Evolutionary conservation across 2,888 invertebrate species (phyloP), one percentile per base, ranked within the genome.

Genomic region (Clistopyga incitator): DNA sequence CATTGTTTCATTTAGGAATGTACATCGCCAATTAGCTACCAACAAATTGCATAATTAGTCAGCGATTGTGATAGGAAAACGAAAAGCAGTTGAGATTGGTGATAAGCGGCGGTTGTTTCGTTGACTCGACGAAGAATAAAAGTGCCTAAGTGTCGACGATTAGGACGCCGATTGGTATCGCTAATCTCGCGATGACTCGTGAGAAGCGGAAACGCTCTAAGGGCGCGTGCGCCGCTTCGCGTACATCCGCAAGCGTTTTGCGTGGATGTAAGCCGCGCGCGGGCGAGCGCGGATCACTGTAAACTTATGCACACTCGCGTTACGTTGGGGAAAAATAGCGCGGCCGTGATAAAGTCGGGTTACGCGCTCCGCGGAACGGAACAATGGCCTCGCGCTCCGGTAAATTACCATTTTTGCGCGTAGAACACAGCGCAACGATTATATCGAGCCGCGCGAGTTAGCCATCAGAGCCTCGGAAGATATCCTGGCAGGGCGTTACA

Each of bases 331-430:
- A 81, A 67, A 67, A 82, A 79, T 81, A 23, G 59, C 86, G 75
- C 79, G 82, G 78, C 54, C 82, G 71, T 83, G 85, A 81, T 86
- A 78, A 78, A 78, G 84, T 74, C 82, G 88, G 65, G 78, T 84
- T 78, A 84, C 81, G 84, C 84, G 84, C 85, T 84, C 82, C 77
- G 71, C 78, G 76, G 82, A 78, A 75, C 72, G 81, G 86, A 87
- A 87, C 88, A 87, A 88, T 87, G 85, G 86, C 86, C 87, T 82
- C 86, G 85, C 75, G 72, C 38, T n/a, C 61, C 72, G 56, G 67
- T 79, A 84, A 88, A 89, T 88, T 87, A 88, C 87, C 88, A 88
- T 89, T 90, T 90, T 89, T 89, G 82, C 86, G 85, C 81, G 87
- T 81, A 86, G 84, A 87, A 85, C 82, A 82, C 64, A 81, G 71